Base-by-base conservation (phyloP, 2,797 vertebrate species). In the Trachops cirrhosus region DNA sequence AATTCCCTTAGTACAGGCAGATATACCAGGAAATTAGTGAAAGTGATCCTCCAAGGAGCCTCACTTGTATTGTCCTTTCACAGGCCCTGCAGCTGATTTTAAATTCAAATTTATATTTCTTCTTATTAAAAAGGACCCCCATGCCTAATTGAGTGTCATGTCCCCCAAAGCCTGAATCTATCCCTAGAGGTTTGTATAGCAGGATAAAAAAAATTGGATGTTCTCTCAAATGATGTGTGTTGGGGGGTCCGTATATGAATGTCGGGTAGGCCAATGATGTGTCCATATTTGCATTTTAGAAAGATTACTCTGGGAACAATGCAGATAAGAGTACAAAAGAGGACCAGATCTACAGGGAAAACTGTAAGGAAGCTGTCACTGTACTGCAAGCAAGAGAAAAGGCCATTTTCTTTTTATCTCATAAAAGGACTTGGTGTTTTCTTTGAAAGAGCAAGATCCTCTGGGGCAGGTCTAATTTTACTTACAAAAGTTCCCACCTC, bases 391-490 rank as follows among this genome's bases (percentile, higher is more conserved):
- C 50, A 91, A 95, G 91, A 93, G 92, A 94, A 95, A 96, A 96
- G 78, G 67, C n/a, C 54, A 46, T 88, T 83, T 88, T 62, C 92
- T 92, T 96, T 90, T 59, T 57, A 78, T 88, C 96, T 93, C 62
- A 92, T 89, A 89, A 96, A 97, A 93, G 46, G 48, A 94, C 37
- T 46, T 90, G 9, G 44, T 92, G 67, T 86, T 96, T 94, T 85
- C 92, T 97, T 94, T 96, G 84, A 97, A 94, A 87, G 62, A 96
- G 57, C 84, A 94, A 93, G 89, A 88, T 83, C 92, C 91, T 97
- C 86, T 86, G 39, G 67, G 94, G 95, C 74, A 80, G 95, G 96
- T 97, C 78, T 93, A 96, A 96, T 97, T 96, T 96, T 95, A 91
- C 95, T 95, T 91, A 70, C 39, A 94, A 96, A 95, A 88, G 77